Evolutionary conservation across 1,140 invertebrate species (phyloP).

Genomic region (Drosophila persimilis): DNA sequence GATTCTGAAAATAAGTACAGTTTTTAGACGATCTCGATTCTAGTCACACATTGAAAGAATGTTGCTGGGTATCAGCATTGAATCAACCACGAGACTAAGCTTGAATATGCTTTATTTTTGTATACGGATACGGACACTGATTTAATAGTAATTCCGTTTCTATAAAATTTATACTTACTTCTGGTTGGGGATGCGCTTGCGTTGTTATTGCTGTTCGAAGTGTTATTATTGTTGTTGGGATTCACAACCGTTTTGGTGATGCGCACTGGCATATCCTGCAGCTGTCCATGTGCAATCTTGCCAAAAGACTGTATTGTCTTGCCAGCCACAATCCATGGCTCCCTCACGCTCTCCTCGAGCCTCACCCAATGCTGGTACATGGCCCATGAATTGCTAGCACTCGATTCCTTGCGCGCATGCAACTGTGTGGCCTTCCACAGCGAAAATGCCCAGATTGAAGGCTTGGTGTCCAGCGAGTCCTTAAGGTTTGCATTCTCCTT

Average conservation of each 20-base stretch:
- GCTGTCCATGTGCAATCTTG: constrained; percentile 83
- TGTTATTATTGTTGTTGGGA: constrained; percentile 66
- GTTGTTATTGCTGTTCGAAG: constrained; percentile 55
- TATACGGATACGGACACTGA: background rate
- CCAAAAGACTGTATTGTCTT: constrained; percentile 88
- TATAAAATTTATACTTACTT: constrained; percentile 41
- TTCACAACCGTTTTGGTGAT: constrained; percentile 83
- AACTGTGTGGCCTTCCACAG: constrained; percentile 89
- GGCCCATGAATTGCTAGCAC: constrained; percentile 87
- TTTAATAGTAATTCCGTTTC: too few relatives aligned
- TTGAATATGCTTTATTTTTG: background rate
- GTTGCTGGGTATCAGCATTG: too few relatives aligned
- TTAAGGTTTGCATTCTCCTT: constrained; percentile 84
- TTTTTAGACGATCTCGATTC: background rate
- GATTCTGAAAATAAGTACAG: constrained; percentile 38
- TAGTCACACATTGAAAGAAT: too few relatives aligned
- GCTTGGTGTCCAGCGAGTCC: constrained; percentile 88
- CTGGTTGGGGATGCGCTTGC: constrained; percentile 56
- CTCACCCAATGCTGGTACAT: constrained; percentile 92
- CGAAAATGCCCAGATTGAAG: constrained; percentile 92
- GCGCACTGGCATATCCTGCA: constrained; percentile 83
- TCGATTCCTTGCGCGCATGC: constrained; percentile 84
- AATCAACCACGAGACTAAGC: too few relatives aligned
- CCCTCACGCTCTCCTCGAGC: constrained; percentile 88
- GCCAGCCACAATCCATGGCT: constrained; percentile 90